A percentile compares a stretch with the other conserved stretches of the same genome.
These are phyloP conservation scores for Leucania comma DNA, from an alignment of 2,888 invertebrate genomes.

Conservation along the genomic window DNA sequence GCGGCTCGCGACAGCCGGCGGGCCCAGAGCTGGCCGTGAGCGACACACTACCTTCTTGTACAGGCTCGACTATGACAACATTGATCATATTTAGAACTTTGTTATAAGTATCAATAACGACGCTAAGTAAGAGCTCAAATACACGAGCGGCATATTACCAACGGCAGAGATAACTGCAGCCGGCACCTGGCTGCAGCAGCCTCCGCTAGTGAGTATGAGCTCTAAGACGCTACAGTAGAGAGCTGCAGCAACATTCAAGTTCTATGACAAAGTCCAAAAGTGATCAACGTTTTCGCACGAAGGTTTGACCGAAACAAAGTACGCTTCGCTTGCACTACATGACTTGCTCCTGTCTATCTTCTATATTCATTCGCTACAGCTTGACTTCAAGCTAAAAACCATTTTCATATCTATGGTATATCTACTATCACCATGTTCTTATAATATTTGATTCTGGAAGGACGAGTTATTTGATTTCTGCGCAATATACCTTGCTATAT, in stretches of 20 bases:
- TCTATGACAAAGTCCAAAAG: conserved; percentile 15
- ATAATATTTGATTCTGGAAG: not conserved
- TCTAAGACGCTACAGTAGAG: not conserved
- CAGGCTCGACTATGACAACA: conserved; percentile 14
- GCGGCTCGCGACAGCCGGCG: not conserved
- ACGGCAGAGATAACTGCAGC: no score
- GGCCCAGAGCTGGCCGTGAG: not conserved
- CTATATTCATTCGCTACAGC: conserved; percentile 38
- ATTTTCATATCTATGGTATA: not conserved
- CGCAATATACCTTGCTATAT: not conserved
- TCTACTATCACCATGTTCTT: not conserved
- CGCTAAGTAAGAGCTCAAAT: not conserved
- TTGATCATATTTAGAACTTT: conserved; percentile 11
- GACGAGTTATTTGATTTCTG: not conserved
- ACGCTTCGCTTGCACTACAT: conserved; percentile 55
- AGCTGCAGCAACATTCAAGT: not conserved
- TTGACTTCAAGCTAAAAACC: conserved; percentile 10
- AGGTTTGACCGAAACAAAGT: conserved; percentile 1
- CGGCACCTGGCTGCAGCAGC: no score
- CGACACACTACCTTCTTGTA: conserved; percentile 6
- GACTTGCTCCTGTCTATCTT: conserved; percentile 15
- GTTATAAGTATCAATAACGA: not conserved
- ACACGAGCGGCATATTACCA: no score
- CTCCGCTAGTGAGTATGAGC: no score
- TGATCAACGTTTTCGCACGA: conserved; percentile 25